These are phyloP conservation scores for Chaetorhynchus papuensis DNA, from an alignment of 2,113 vertebrate species.

Conservation along the genomic window DNA sequence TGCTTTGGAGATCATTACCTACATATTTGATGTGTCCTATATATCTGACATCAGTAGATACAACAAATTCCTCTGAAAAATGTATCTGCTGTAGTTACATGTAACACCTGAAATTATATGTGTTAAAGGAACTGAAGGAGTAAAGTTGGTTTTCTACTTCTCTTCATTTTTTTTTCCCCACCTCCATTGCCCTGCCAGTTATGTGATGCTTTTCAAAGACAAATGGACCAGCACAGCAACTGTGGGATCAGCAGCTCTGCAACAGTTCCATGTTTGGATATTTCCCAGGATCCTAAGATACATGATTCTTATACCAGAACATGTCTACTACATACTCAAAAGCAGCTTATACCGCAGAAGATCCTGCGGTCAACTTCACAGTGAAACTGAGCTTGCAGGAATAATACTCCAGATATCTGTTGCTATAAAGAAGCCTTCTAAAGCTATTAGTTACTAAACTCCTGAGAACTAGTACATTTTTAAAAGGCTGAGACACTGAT, in stretches of 20 bases:
- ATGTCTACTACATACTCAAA: not conserved
- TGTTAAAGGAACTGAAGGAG: not conserved
- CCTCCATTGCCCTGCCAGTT: not conserved
- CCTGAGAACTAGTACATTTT: not conserved
- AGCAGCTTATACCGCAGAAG: not conserved
- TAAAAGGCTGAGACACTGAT: not conserved
- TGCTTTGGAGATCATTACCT: not conserved
- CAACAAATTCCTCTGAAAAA: not conserved
- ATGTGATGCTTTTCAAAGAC: not conserved
- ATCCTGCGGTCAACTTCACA: not conserved
- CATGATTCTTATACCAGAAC: not conserved
- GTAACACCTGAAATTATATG: not conserved
- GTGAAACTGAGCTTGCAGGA: rapidly evolving
- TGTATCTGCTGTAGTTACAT: not conserved
- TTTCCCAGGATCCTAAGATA: not conserved
- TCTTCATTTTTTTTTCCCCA: not conserved
- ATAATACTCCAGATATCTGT: not conserved
- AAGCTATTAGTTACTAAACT: not conserved
- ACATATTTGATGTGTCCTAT: not conserved
- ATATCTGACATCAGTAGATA: not conserved
- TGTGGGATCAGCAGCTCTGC: not conserved
- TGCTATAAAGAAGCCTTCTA: not conserved
- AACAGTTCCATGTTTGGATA: not conserved
- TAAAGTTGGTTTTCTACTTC: not conserved
- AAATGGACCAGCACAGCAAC: not conserved